Evolutionary conservation across 92 coral and sea anemone species (phyloP).

Genomic region (Siderastrea radians): DNA sequence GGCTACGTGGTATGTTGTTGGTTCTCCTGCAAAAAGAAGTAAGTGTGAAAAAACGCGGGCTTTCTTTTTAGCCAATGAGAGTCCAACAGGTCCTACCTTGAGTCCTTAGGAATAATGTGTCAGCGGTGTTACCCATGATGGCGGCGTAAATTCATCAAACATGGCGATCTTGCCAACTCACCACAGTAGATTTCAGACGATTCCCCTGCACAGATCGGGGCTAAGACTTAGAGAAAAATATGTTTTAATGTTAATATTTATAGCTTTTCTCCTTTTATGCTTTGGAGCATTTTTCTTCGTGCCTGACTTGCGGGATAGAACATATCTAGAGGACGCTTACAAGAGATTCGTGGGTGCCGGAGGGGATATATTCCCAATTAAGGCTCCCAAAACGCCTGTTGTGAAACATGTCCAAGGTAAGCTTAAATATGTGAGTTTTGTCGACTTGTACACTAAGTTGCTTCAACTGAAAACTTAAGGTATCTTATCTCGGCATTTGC

Average conservation of each 20-base stretch:
- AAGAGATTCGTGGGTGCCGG: slow-evolving; percentile 85
- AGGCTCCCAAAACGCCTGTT: slow-evolving; percentile 86
- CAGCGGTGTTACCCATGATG: slow-evolving; percentile 46
- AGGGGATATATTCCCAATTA: slow-evolving; percentile 83
- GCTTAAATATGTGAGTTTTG: too few species aligned
- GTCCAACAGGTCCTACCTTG: neutral
- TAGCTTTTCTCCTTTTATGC: slow-evolving; percentile 91
- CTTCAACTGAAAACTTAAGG: neutral
- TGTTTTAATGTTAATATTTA: slow-evolving; percentile 91
- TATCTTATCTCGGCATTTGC: neutral
- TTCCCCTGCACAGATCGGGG: slow-evolving; percentile 87
- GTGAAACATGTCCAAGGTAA: slow-evolving; percentile 49
- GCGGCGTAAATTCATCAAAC: slow-evolving; percentile 46
- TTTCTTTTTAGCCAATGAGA: neutral
- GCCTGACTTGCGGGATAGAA: slow-evolving; percentile 89
- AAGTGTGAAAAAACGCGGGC: neutral
- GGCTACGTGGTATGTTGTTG: too few species aligned
- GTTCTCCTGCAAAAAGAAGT: too few species aligned
- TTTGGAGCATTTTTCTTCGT: slow-evolving; percentile 99
- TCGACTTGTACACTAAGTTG: neutral
- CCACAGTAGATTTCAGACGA: slow-evolving; percentile 82
- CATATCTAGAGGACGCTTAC: slow-evolving; percentile 90
- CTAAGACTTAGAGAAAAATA: slow-evolving; percentile 97
- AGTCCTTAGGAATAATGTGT: neutral
- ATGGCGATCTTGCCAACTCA: slow-evolving; percentile 99